Base-by-base conservation (phyloP, 2,797 vertebrate genomes). In the Schizothorax lantsangensis region DNA sequence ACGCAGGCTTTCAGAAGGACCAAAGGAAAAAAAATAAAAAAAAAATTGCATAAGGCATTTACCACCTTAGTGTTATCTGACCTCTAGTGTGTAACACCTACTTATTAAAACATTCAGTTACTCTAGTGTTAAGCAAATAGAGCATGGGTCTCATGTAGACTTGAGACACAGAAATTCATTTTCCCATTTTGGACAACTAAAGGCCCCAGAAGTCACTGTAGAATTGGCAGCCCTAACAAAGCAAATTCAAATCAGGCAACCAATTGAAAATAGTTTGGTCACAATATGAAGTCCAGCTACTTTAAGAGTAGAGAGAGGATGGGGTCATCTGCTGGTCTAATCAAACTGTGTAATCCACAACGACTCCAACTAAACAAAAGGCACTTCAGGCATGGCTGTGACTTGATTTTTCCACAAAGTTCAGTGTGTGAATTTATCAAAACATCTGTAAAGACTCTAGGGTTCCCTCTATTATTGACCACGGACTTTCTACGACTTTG, bases 11-110 rank as follows among this genome's bases (percentile, higher is more conserved):
- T 7, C n/a, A 33, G 19, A 66, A 69, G 11, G 12, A n/a, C 6
- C 12, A 2, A 2, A 36, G 19, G 36, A 6, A 14, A 11, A 30
- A 45, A 84, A n/a, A n/a, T n/a, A n/a, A 49, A 12, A 7, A 1
- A 6, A 2, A 2, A 26, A n/a, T 79, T 19, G 33, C 49, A 62
- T 40, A 33, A 47, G 33, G 19, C 0, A 77, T 87, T 71, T 80
- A 30, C 7, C 26, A 49, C 45, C 75, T 54, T 40, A 36, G 57
- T 38, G 26, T 43, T 10, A 79, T 73, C 40, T 68, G n/a, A 71
- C 66, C 83, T 57, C 62, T 54, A 66, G 26, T 19, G 69, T 40
- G 54, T 86, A 83, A 47, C 88, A 85, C 84, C 36, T 57, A 89
- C 73, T 72, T 85, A 15, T 12, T 81, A 86, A 87, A 88, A 72